Base-by-base conservation (phyloP, 1,140 invertebrate species). In the Bradynema listronoti region DNA sequence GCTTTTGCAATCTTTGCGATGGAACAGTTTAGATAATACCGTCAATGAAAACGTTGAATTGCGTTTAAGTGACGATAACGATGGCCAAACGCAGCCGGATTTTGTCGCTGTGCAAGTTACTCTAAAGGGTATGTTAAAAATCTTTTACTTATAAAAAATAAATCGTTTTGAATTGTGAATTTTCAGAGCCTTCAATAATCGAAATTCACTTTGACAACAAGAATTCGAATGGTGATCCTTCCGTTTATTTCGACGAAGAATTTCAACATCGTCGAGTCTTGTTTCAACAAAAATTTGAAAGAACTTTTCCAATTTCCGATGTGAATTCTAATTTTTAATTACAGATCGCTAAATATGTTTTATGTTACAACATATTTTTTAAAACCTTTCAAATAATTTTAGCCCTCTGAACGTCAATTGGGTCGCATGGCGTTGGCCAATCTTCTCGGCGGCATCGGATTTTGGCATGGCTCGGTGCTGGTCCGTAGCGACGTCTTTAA, bases 391-490 rank as follows among this genome's bases (percentile, higher is more conserved):
- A n/a, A n/a, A n/a, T n/a, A n/a, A n/a, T n/a, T n/a, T n/a, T n/a
- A n/a, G n/a, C n/a, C n/a, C n/a, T n/a, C n/a, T n/a, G n/a, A n/a
- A n/a, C n/a, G n/a, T n/a, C n/a, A n/a, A 39, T 61, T 83, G 89
- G 32, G 69, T 80, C 3, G 89, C 22, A 34, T 27, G 14, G 63
- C 50, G n/a, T 94, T 82, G 91, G 91, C 0, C 85, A 88, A 79
- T 85, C 88, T 56, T 87, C 88, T 0, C 9, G 94, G 94, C 1
- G 88, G 91, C 1, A 87, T 98, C 60, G 93, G 67, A 29, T 69
- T 58, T 47, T 69, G 67, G 67, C 53, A 65, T 46, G 67, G 67
- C 1, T 7, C 53, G 16, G 46, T 61, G 11, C 27, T 47, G 14
- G 65, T 67, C 6, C 33, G 24, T 19, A 16, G 36, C 30, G 34